These are phyloP conservation scores for Diorhabda sublineata DNA, from an alignment of 1,140 invertebrate genomes.

Conservation along the genomic window DNA sequence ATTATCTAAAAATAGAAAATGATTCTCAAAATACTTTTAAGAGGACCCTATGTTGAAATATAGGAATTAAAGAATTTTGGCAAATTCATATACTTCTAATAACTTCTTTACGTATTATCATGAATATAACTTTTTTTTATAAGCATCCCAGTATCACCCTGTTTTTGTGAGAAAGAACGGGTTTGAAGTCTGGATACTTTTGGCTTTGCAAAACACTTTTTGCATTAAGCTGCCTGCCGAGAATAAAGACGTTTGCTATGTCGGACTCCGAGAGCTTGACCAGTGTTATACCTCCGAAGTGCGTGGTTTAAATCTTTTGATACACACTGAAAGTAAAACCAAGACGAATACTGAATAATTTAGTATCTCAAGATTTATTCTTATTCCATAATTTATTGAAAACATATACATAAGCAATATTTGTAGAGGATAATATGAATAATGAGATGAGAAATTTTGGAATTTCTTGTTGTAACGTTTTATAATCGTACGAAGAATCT, in stretches of 20 bases:
- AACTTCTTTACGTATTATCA: no score
- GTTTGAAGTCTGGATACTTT: slow-evolving; percentile 39
- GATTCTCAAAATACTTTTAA: no score
- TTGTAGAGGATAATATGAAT: no score
- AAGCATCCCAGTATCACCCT: slow-evolving; percentile 4
- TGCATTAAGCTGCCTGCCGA: slow-evolving; percentile 34
- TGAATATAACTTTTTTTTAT: no score
- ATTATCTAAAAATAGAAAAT: no score
- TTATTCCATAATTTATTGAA: slow-evolving; percentile 5
- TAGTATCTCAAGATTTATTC: slow-evolving; percentile 19
- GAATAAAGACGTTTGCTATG: slow-evolving; percentile 39
- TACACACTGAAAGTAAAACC: slow-evolving; percentile 31
- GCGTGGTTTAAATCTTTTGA: slow-evolving; percentile 35
- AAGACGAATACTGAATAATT: slow-evolving; percentile 30
- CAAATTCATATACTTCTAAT: no score
- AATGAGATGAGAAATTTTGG: no score
- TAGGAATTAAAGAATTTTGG: no score
- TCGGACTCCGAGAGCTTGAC: slow-evolving; percentile 26
- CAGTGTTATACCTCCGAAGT: slow-evolving; percentile 29
- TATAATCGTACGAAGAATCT: no score
- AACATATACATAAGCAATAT: no score
- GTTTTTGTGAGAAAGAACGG: slow-evolving; percentile 32
- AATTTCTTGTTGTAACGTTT: no score
- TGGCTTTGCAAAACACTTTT: slow-evolving; percentile 35
- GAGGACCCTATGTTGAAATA: no score